A percentile compares a stretch with the other conserved stretches of the same genome.
phyloP scores from a whole-genome alignment of 2,888 invertebrate species.

The Creontiades dilutus region DNA sequence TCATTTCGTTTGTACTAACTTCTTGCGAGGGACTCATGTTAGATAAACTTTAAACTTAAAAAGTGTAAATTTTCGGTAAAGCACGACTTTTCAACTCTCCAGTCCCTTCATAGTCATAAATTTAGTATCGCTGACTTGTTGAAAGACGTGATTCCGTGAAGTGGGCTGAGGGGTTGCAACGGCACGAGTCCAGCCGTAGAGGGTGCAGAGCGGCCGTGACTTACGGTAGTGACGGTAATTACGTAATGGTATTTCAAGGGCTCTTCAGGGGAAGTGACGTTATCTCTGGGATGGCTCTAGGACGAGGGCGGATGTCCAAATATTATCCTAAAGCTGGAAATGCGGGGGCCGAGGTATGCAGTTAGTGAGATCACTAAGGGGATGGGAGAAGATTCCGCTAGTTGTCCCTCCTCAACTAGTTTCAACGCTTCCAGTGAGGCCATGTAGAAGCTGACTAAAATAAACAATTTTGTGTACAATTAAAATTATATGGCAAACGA shows the following conservation, averaged over 20 bases:
- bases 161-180: neutral
- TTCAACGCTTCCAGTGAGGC: no score
- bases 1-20: no score
- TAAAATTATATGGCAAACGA: no score
- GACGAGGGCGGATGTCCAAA: conserved; percentile 11
- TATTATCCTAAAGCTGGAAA: conserved; percentile 6
- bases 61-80: neutral
- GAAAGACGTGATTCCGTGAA: neutral
- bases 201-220: conserved; percentile 29
- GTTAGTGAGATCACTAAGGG: no score
- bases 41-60: no score
- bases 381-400: no score
- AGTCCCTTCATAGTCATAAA: neutral
- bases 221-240: conserved; percentile 65
- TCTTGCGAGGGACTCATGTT: no score
- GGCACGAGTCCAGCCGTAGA: neutral
- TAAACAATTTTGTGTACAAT: no score
- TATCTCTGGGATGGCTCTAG: neutral
- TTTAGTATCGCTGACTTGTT: neutral
- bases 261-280: neutral
- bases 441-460: no score
- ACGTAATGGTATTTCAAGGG: conserved; percentile 58
- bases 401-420: no score
- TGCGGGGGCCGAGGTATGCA: neutral
- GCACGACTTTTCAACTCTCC: neutral